Evolutionary conservation across 2,797 vertebrate species (phyloP).

Genomic region (Buphagus erythrorhynchus): DNA sequence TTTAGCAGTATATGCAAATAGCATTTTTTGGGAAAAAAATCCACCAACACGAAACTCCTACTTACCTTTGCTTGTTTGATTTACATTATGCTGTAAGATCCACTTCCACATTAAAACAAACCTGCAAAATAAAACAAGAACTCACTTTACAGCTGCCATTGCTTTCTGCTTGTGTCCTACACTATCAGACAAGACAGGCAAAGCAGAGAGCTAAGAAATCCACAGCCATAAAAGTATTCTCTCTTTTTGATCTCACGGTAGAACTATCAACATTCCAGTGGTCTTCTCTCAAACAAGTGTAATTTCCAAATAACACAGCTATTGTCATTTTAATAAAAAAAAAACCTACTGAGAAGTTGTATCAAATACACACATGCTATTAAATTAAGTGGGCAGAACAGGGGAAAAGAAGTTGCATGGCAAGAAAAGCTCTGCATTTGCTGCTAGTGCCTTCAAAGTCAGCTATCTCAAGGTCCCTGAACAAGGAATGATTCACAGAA

Average conservation of each 20-base stretch:
- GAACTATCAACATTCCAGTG: background rate
- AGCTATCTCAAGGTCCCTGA: background rate
- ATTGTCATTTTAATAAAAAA: background rate
- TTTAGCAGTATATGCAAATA: background rate
- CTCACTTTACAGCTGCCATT: background rate
- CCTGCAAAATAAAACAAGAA: slow-evolving; percentile 68
- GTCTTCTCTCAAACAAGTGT: background rate
- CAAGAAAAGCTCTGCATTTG: background rate
- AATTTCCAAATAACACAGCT: background rate
- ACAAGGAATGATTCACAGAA: background rate
- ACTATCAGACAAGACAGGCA: background rate
- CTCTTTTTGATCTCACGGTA: background rate
- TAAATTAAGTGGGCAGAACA: background rate
- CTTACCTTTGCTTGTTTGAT: slow-evolving; percentile 72
- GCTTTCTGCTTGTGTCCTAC: background rate
- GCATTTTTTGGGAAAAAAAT: background rate
- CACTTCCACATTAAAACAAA: slow-evolving; percentile 70
- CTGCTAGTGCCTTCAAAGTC: background rate
- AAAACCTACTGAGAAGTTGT: background rate
- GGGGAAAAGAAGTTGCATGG: background rate
- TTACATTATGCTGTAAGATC: slow-evolving; percentile 69
- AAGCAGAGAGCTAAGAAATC: background rate
- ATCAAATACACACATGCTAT: background rate
- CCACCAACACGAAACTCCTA: background rate
- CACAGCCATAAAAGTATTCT: background rate